These are phyloP conservation scores for Echinometra lucunter DNA, from an alignment of 53 echinoderm and acorn worm genomes.

Conservation along the genomic window DNA sequence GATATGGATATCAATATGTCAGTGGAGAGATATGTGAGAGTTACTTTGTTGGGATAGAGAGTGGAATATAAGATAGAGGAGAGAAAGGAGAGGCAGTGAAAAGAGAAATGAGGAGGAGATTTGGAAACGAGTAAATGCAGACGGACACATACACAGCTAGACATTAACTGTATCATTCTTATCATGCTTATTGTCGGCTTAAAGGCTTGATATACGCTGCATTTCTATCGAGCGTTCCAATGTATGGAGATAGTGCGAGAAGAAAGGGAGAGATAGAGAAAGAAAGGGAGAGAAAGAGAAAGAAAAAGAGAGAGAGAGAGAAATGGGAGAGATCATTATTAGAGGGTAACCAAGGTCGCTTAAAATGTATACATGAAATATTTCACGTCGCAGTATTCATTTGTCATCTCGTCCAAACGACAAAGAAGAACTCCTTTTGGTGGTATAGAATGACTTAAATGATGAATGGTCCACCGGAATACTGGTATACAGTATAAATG, in stretches of 20 bases:
- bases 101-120: not conserved
- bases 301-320: not conserved
- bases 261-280: not conserved
- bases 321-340: not conserved
- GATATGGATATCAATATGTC: too few species aligned
- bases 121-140: too few species aligned
- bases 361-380: not conserved
- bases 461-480: too few species aligned
- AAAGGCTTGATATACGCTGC: too few species aligned
- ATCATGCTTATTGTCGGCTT: too few species aligned
- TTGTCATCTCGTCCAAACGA: not conserved
- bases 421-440: too few species aligned
- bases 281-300: not conserved
- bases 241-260: not conserved
- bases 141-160: too few species aligned
- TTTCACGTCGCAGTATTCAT: not conserved
- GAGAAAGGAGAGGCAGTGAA: not conserved
- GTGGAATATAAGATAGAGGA: not conserved
- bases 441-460: too few species aligned
- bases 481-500: too few species aligned
- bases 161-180: too few species aligned
- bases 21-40: too few species aligned
- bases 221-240: too few species aligned
- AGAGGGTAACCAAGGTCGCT: not conserved
- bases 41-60: not conserved